These are phyloP conservation scores for Tapera naevia DNA, from an alignment of 2,797 vertebrate species.

Conservation along the genomic window DNA sequence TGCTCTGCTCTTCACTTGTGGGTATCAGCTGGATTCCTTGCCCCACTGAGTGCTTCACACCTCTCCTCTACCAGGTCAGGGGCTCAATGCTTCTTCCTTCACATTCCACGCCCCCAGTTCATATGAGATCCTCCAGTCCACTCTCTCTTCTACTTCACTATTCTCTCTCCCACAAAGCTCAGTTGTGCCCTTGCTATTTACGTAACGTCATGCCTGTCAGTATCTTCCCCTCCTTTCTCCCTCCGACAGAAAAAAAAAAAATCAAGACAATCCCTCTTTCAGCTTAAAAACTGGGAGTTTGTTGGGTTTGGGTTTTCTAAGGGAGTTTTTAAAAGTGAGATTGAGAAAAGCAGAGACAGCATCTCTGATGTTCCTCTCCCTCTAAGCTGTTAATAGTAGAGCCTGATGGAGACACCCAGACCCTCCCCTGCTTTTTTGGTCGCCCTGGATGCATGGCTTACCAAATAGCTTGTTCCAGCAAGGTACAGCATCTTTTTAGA, in stretches of 20 bases:
- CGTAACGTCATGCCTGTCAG: neutral
- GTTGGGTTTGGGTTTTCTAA: neutral
- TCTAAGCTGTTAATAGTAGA: neutral
- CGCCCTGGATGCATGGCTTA: neutral
- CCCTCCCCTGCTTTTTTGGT: neutral
- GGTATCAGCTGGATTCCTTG: neutral
- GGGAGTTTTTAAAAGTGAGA: neutral
- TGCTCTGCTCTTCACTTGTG: accelerated
- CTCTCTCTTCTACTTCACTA: neutral
- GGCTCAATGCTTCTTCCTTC: neutral
- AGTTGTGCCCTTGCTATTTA: neutral
- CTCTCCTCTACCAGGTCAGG: neutral
- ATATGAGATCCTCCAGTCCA: neutral
- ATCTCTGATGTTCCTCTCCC: neutral
- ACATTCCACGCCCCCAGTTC: neutral
- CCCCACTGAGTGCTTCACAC: neutral
- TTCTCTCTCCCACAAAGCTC: neutral
- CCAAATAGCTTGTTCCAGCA: neutral
- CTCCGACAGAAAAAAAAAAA: neutral
- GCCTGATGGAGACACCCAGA: neutral
- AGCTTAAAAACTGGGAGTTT: neutral
- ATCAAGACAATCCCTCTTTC: neutral
- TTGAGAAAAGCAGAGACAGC: neutral
- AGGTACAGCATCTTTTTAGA: neutral
- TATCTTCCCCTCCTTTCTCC: neutral